Evolutionary conservation across 92 coral and sea anemone species (phyloP).

Genomic region (Ricordea florida): DNA sequence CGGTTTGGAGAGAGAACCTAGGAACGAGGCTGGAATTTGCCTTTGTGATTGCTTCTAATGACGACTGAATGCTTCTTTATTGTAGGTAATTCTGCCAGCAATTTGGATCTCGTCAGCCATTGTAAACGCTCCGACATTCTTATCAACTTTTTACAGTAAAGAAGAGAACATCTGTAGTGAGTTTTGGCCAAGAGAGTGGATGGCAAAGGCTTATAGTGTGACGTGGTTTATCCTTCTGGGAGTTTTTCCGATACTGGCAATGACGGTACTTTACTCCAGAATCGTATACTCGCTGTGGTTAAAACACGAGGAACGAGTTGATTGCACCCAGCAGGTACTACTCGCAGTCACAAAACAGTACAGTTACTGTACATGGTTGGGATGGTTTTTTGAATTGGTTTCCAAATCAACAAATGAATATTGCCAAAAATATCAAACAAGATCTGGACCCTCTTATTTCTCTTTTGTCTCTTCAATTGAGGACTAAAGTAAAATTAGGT

Average conservation of each 20-base stretch:
- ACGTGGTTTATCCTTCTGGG: conserved; percentile 41
- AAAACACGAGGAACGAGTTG: background rate
- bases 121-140: conserved; percentile 15
- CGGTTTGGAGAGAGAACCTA: no score
- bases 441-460: no score
- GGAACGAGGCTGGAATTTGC: no score
- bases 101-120: conserved; percentile 13
- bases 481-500: no score
- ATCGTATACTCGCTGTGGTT: conserved; percentile 54
- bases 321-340: conserved; percentile 19
- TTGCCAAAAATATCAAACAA: no score
- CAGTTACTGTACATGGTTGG: no score
- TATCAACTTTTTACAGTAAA: background rate
- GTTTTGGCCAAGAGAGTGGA: conserved; percentile 37
- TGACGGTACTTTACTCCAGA: conserved; percentile 50
- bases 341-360: no score
- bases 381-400: no score
- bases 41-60: no score
- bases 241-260: conserved; percentile 19
- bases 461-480: no score
- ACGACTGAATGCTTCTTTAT: no score
- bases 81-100: background rate
- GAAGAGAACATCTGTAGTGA: conserved; percentile 1
- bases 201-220: conserved; percentile 40
- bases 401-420: no score